phyloP scores from a whole-genome alignment of 2,113 vertebrate species.

The Stigmatopora nigra region DNA sequence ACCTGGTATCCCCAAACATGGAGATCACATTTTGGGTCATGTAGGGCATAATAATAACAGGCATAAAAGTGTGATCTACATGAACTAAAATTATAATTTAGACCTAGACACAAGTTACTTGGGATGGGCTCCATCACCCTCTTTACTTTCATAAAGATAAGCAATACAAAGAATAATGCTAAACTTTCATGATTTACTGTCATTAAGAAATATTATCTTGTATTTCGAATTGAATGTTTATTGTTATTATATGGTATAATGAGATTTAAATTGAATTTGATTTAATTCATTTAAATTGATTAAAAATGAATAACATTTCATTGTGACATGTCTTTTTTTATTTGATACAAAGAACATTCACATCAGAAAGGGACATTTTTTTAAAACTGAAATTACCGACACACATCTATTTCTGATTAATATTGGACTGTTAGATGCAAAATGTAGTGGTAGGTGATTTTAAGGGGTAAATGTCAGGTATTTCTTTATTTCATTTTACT shows the following conservation, averaged over 20 bases:
- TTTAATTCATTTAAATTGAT: no score
- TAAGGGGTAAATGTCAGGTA: no score
- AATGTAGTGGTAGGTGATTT: no score
- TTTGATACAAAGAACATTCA: conserved; percentile 3
- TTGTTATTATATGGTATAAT: no score
- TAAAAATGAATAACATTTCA: no score
- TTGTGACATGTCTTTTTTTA: conserved; percentile 12
- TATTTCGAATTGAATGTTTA: neutral
- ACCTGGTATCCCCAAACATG: no score
- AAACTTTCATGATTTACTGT: neutral
- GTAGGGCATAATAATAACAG: no score
- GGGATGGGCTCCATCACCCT: neutral
- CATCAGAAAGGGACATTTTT: conserved; percentile 7
- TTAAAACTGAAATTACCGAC: no score
- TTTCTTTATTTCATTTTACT: no score
- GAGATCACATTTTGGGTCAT: no score
- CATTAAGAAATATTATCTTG: neutral
- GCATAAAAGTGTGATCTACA: no score
- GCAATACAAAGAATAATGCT: neutral
- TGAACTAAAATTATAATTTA: neutral
- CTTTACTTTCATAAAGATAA: neutral
- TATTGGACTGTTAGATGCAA: neutral
- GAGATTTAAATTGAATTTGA: no score
- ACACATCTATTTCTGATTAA: conserved; percentile 24
- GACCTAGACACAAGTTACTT: neutral